phyloP scores from a whole-genome alignment of 1,140 invertebrate species.

The Musca domestica region DNA sequence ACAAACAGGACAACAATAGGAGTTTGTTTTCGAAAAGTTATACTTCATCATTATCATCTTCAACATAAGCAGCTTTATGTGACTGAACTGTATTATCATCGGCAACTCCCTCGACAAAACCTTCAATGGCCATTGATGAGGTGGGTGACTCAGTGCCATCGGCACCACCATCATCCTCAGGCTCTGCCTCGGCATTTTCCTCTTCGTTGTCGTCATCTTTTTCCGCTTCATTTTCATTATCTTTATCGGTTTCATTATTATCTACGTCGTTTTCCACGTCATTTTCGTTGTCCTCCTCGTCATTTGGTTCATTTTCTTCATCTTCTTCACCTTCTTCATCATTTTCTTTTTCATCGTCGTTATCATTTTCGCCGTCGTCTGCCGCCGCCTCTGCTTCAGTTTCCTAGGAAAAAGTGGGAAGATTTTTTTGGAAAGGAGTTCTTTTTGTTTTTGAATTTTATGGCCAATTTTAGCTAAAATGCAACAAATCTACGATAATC shows the following conservation, averaged over 20 bases:
- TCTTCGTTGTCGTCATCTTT: conserved; percentile 14
- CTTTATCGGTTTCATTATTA: not conserved
- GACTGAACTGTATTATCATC: conserved; percentile 57
- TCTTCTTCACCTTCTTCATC: not conserved
- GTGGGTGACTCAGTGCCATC: conserved; percentile 48
- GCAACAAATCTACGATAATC: too few species aligned
- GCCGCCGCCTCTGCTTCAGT: not conserved
- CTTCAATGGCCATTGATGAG: conserved; percentile 59
- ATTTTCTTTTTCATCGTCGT: not conserved
- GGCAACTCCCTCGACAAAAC: conserved; percentile 63
- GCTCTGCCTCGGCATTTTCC: conserved; percentile 8
- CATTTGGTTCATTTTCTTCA: not conserved
- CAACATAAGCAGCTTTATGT: conserved; percentile 52
- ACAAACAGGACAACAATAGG: conserved; percentile 23
- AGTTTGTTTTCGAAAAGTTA: conserved; percentile 26
- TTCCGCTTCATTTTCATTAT: not conserved
- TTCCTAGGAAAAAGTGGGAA: conserved; percentile 18
- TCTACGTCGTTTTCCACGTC: not conserved
- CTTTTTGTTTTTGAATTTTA: conserved; percentile 1
- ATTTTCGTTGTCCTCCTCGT: not conserved
- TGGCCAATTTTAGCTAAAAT: not conserved
- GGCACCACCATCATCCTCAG: conserved; percentile 29
- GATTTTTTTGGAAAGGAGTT: not conserved
- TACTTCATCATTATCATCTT: conserved; percentile 44
- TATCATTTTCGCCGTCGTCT: not conserved